phyloP scores from a whole-genome alignment of 1,140 invertebrate genomes.

The Cydia fagiglandana region DNA sequence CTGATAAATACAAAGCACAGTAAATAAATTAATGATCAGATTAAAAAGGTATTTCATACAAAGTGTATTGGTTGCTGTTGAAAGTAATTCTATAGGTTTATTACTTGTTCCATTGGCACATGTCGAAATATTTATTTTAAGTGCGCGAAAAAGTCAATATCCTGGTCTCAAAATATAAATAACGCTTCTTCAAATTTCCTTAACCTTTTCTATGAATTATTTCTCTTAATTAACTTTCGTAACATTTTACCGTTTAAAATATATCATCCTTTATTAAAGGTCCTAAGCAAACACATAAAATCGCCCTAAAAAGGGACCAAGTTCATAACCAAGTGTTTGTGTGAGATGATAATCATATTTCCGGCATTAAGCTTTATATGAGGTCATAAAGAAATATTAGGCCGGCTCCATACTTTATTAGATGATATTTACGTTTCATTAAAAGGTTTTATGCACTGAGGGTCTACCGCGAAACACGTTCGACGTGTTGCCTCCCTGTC shows the following conservation, averaged over 20 bases:
- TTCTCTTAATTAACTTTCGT: slow-evolving; percentile 25
- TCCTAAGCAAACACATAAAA: slow-evolving; percentile 53
- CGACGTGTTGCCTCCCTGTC: too few species aligned
- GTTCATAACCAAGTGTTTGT: slow-evolving; percentile 58
- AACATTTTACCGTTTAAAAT: slow-evolving; percentile 46
- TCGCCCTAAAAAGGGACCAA: slow-evolving; percentile 40
- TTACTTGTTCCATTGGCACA: too few species aligned
- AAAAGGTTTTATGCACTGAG: slow-evolving; percentile 46
- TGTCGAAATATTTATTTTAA: too few species aligned
- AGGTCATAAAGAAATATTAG: slow-evolving; percentile 65
- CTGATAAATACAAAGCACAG: too few species aligned
- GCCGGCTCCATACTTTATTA: slow-evolving; percentile 53
- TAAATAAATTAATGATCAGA: too few species aligned
- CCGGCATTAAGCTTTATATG: slow-evolving; percentile 61
- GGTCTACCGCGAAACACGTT: too few species aligned
- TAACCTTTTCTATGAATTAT: slow-evolving; percentile 2
- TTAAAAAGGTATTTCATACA: too few species aligned
- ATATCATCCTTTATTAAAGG: slow-evolving; percentile 46
- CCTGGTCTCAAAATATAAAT: too few species aligned
- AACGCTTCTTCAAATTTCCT: too few species aligned
- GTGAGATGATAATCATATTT: slow-evolving; percentile 60
- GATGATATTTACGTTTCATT: slow-evolving; percentile 63
- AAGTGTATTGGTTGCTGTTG: too few species aligned
- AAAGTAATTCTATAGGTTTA: too few species aligned
- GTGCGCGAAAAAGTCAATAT: too few species aligned